These are phyloP conservation scores for Alcis repandata DNA, from an alignment of 2,888 invertebrate species.

Conservation along the genomic window DNA sequence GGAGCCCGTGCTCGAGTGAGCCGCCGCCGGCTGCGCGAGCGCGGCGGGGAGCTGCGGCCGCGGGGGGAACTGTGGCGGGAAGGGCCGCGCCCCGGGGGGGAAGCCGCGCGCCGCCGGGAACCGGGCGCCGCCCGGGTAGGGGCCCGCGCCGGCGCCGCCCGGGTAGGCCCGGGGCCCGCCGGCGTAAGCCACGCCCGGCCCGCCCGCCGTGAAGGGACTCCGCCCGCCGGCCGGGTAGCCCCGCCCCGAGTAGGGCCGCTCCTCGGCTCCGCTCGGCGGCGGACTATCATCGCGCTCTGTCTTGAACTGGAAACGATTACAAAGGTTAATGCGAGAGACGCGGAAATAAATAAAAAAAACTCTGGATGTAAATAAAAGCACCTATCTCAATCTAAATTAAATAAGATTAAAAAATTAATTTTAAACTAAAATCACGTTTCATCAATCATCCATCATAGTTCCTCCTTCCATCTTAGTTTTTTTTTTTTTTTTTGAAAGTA, in stretches of 20 bases:
- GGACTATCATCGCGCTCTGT: slow-evolving; percentile 17
- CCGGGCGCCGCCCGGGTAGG: slow-evolving; percentile 1
- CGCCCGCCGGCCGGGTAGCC: neutral
- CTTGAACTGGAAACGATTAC: slow-evolving; percentile 1
- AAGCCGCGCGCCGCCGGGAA: slow-evolving; percentile 25
- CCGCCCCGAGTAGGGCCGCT: slow-evolving; percentile 6
- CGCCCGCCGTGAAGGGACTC: slow-evolving; percentile 11
- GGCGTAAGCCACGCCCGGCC: slow-evolving; percentile 24
- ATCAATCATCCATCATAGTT: no score
- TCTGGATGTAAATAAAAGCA: no score
- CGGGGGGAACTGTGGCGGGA: slow-evolving; percentile 46
- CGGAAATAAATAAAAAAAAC: neutral
- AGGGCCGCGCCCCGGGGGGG: slow-evolving; percentile 62
- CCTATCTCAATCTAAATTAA: no score
- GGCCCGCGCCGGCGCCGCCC: neutral
- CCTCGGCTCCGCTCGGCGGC: slow-evolving; percentile 10
- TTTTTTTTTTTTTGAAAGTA: neutral
- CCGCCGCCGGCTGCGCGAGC: slow-evolving; percentile 34
- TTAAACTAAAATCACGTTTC: no score
- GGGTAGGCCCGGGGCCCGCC: slow-evolving; percentile 20
- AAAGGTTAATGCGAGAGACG: neutral
- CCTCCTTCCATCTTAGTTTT: no score
- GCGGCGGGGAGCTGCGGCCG: slow-evolving; percentile 6
- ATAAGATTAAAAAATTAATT: no score
- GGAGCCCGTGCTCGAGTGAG: slow-evolving; percentile 21